Evolutionary conservation across 2,888 invertebrate genomes (phyloP), one percentile per base, ranked within the genome.

Genomic region (Caenorhabditis auriculariae): DNA sequence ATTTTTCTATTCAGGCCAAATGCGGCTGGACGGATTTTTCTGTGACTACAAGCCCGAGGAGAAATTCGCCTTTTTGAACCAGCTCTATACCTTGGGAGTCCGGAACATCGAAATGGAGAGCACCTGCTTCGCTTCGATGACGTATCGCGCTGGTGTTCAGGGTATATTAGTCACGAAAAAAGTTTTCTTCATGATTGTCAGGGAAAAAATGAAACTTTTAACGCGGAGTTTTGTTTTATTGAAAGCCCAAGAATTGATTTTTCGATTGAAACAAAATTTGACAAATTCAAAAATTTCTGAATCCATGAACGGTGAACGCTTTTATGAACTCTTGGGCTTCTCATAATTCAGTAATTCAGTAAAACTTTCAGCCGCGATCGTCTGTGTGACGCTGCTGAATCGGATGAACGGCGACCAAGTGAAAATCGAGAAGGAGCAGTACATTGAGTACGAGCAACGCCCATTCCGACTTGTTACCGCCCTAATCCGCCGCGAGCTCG

Each of bases 21-120:
- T 91, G 19, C 88, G 96, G 39, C 84, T 93, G 69, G 95, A 96
- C 83, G 95, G 96, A 1, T 94, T 94, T 4, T 94, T 95, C 84
- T 95, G 95, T 83, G 92, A 93, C 76, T 94, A 91, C 84, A 88
- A 88, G 2, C 90, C 91, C 81, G 84, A 86, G n/a, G 93, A 96
- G 67, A 94, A 93, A 84, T 88, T 91, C 87, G 88, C 88, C 45
- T 96, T 91, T 82, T 84, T 96, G 75, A 87, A 87, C 71, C 86
- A 88, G 69, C 82, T 93, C 62, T 58, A 78, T 26, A 62, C 72
- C 2, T 85, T 88, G 45, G 93, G 92, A 2, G 90, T 96, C 15
- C 88, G 90, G 24, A 96, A 96, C 83, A 93, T 96, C 76, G 96
- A 96, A 45, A 80, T 80, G 95, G 96, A 96, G 84, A 90, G 91